Evolutionary conservation across 2,113 vertebrate genomes (phyloP), one percentile per base, ranked within the genome.

Genomic region (Calypte anna): DNA sequence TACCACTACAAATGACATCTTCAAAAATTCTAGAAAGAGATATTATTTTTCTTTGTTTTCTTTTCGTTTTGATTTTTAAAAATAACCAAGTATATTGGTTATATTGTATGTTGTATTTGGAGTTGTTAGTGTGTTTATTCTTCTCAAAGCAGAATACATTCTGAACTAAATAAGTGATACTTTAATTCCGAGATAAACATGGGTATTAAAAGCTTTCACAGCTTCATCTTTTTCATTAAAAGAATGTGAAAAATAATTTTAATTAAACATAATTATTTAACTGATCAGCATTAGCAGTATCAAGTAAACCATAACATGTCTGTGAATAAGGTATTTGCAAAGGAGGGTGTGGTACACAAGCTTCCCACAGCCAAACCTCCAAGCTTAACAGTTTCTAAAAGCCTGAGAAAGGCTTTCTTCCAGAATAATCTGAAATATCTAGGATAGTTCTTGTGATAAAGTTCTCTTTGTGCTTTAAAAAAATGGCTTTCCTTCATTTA

Each of bases 371-470:
- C 67, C 6, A 3, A 77, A 89, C 10, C 44, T 38, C 46, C 66
- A 58, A 40, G 12, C 28, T 74, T 58, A 75, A 67, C 12, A 74
- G 51, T 25, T 61, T 66, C 55, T 7, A 20, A 51, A 81, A 74
- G 21, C 17, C 25, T 36, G 43, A 21, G 30, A 68, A 86, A 68
- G 91, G 4, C 33, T 27, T 5, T 55, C 58, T 82, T 76, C 72
- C 43, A 79, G 76, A 96, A 76, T 58, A 75, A 79, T 68, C 30
- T 59, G 73, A 83, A 40, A 80, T 67, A 15, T 30, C 53, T 72
- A 36, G 27, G 33, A 27, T 64, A 9, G 57, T 61, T 84, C 68
- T 36, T 48, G 28, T 31, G 16, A 73, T 70, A 77, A 73, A 61
- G 30, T 68, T 73, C 33, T 54, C 48, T 66, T 43, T 53, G 19